These are phyloP conservation scores for Synanthedon andrenaeformis DNA, from an alignment of 2,888 invertebrate genomes.

Conservation along the genomic window DNA sequence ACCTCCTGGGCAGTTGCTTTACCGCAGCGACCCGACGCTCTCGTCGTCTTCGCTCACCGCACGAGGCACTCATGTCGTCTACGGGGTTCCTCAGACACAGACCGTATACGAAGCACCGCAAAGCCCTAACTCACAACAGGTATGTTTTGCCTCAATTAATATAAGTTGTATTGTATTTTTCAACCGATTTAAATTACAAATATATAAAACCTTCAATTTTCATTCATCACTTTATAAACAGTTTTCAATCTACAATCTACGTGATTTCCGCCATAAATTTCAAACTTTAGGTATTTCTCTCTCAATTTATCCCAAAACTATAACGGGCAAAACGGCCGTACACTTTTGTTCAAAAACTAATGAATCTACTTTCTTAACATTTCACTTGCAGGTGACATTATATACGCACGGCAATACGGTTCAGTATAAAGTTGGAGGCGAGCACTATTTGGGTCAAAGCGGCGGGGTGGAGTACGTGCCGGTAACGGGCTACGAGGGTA, in stretches of 20 bases:
- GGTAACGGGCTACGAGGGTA: conserved; percentile 59
- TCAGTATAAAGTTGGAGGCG: conserved; percentile 65
- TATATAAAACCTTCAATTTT: too few relatives aligned
- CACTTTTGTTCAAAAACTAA: too few relatives aligned
- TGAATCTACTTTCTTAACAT: not conserved
- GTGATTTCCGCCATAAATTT: too few relatives aligned
- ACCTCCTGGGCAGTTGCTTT: conserved; percentile 70
- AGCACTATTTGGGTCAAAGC: conserved; percentile 43
- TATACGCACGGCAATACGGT: conserved; percentile 67
- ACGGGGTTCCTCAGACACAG: conserved; percentile 54
- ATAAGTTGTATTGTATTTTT: not conserved
- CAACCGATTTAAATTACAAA: not conserved
- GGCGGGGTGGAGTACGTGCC: conserved; percentile 59
- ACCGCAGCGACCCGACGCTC: conserved; percentile 76
- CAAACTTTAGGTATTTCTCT: too few relatives aligned
- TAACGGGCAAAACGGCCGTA: too few relatives aligned
- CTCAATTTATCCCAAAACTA: too few relatives aligned
- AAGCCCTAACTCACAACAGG: conserved; percentile 72
- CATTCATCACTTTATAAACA: too few relatives aligned
- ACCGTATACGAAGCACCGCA: conserved; percentile 67
- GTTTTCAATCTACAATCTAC: too few relatives aligned
- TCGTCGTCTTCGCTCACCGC: conserved; percentile 71
- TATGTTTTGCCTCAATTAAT: conserved; percentile 9
- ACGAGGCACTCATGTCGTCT: conserved; percentile 63
- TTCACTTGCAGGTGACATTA: conserved; percentile 58